Base-by-base conservation (phyloP, 2,113 vertebrate genomes). In the Buteo buteo region DNA sequence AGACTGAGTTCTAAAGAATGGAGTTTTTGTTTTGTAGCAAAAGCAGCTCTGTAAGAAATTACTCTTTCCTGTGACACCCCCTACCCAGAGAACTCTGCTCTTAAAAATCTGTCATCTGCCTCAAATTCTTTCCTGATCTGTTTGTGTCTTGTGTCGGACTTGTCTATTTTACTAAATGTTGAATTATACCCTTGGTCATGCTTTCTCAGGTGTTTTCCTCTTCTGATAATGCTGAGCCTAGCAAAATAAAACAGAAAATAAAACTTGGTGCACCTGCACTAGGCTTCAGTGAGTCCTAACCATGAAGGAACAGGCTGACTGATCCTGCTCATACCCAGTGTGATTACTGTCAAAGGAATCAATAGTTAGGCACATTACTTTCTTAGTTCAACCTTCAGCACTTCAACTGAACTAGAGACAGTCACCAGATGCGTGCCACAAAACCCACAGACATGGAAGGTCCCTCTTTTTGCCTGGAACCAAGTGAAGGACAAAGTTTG, bases 301-400 rank as follows among this genome's bases (percentile, higher is more conserved):
- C 17, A 7, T 2, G 17, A 34, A 78, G 52, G 59, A 76, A 21
- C 26, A 83, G 61, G 15, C 9, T 19, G 32, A 8, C 21, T 17
- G 36, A 26, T 52, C 22, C 26, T 14, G 4, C 38, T 76, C 52
- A 4, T n/a, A 32, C 8, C 1, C 0, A 25, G 32, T 32, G 24
- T 6, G 13, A 3, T 62, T 28, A 5, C 29, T 64, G 58, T 81
- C 32, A 36, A 64, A 86, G 50, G 31, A 86, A 16, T 40, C 16
- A 34, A 3, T 61, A 14, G 18, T 38, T 52, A 17, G 55, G 22
- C 44, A 16, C 11, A 1, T 47, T 25, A 11, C 29, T 67, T 45
- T 50, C 67, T 72, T 17, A 20, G 40, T 49, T 86, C 20, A 47
- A 14, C 29, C 14, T 62, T 52, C 50, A 70, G 13, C 38, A 6